Conservation (phyloP, 2,113 vertebrate genomes). For the Hiodon alosoides region DNA sequence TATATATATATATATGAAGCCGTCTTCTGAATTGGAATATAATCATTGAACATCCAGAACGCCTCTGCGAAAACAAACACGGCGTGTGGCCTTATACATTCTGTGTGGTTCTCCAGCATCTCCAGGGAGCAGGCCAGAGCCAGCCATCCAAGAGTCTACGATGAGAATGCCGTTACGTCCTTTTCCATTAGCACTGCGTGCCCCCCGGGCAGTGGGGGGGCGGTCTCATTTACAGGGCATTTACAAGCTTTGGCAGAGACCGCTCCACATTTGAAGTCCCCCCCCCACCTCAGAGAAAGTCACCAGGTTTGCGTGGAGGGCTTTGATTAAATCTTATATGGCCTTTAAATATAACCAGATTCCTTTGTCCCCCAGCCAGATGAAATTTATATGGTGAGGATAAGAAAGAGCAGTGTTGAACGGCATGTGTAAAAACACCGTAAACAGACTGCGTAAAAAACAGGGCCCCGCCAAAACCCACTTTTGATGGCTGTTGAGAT, state of each 20-base stretch:
- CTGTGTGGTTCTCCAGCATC: neutral
- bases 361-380: conserved; percentile 33
- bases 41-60: no score
- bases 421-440: conserved; percentile 27
- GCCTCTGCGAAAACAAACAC: no score
- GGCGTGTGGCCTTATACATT: conserved; percentile 18
- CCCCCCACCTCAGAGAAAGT: conserved; percentile 26
- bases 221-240: conserved; percentile 4
- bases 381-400: conserved; percentile 37
- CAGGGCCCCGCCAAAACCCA: conserved; percentile 19
- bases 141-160: conserved; percentile 44
- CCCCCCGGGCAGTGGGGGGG: neutral
- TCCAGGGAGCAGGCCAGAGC: conserved; percentile 54
- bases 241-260: conserved; percentile 18
- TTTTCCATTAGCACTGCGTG: conserved; percentile 44
- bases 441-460: conserved; percentile 35
- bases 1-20: no score
- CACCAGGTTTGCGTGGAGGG: conserved; percentile 25
- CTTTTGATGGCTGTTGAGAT: conserved; percentile 6
- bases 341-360: conserved; percentile 39
- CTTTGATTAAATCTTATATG: conserved; percentile 38
- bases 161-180: conserved; percentile 45
- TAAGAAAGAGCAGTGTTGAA: conserved; percentile 28
- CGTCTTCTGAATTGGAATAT: no score
- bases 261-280: conserved; percentile 9